Evolutionary conservation across 1,140 invertebrate species (phyloP), one percentile per base, ranked within the genome.

Genomic region (Macrostomum lignano): DNA sequence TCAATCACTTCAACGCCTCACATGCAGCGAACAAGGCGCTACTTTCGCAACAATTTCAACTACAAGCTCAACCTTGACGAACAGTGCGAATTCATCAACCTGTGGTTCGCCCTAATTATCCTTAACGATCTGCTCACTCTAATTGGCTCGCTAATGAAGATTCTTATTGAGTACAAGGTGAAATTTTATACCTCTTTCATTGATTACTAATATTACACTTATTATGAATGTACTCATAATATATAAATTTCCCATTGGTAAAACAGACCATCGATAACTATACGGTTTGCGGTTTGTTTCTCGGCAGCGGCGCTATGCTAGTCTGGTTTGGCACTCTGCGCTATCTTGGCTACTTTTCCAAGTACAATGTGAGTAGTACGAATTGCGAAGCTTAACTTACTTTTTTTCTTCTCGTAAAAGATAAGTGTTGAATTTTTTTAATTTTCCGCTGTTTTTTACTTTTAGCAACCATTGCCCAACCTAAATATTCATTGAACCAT

Each of bases 291-390:
- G 86, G 81, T 25, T 63, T 94, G 19, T 72, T 91, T 42, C 58
- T 98, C 3, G 88, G 88, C 11, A 69, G 73, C 10, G 88, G 86
- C 5, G 93, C 81, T 52, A 60, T 98, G 21, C 59, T 98, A 0
- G 81, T 93, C 1, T 96, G 84, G 79, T 76, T 93, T 52, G 88
- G 88, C 11, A 72, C 94, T 0, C 58, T 98, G 6, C 65, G 88
- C 23, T 98, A 98, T 49, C 64, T 98, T 5, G 79, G 79, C 6
- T 96, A 94, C 55, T 98, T 96, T 51, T 74, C 74, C 49, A 88
- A 82, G 0, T 98, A 94, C 51, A 98, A 96, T 62, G 81, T 68
- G 51, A 56, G 60, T 52, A n/a, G n/a, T n/a, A n/a, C n/a, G n/a
- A n/a, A n/a, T n/a, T n/a, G n/a, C n/a, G n/a, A n/a, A n/a, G n/a